phyloP scores from a whole-genome alignment of 1,140 invertebrate species.

The Caenorhabditis brenneri region DNA sequence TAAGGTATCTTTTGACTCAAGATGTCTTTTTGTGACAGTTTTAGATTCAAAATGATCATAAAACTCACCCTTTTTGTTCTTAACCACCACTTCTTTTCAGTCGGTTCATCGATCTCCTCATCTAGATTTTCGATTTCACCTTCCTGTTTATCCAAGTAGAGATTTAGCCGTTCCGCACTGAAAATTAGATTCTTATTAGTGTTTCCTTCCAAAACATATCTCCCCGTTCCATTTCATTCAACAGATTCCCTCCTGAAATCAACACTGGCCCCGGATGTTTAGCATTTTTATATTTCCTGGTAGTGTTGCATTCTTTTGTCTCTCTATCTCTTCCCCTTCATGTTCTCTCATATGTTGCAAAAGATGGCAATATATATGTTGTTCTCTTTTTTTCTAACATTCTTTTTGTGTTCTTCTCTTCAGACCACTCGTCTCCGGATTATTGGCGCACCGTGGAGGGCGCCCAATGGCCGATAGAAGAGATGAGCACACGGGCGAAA shows the following conservation, averaged over 20 bases:
- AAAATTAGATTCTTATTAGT: neutral
- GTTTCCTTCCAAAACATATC: neutral
- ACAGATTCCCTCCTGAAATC: neutral
- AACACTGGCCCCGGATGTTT: neutral
- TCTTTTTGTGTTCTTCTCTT: neutral
- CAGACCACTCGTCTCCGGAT: slow-evolving; percentile 25
- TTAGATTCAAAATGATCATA: neutral
- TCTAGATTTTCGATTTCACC: slow-evolving; percentile 43
- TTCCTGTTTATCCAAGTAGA: slow-evolving; percentile 43
- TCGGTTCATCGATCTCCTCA: slow-evolving; percentile 24
- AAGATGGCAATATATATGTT: neutral
- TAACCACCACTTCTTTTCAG: slow-evolving; percentile 74
- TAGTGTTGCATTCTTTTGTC: neutral
- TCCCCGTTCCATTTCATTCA: neutral
- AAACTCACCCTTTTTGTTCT: slow-evolving; percentile 30
- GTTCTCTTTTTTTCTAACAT: neutral
- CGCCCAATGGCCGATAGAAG: slow-evolving; percentile 1
- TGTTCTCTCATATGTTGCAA: slow-evolving; percentile 5
- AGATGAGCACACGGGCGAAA: slow-evolving; percentile 4
- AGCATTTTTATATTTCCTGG: neutral
- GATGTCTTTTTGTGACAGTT: no score
- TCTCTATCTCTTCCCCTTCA: neutral
- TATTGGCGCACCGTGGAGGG: slow-evolving; percentile 25
- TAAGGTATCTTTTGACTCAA: no score
- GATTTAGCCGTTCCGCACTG: slow-evolving; percentile 41